Evolutionary conservation across 2,113 vertebrate species (phyloP).

Genomic region (Pelecanoides urinatrix): DNA sequence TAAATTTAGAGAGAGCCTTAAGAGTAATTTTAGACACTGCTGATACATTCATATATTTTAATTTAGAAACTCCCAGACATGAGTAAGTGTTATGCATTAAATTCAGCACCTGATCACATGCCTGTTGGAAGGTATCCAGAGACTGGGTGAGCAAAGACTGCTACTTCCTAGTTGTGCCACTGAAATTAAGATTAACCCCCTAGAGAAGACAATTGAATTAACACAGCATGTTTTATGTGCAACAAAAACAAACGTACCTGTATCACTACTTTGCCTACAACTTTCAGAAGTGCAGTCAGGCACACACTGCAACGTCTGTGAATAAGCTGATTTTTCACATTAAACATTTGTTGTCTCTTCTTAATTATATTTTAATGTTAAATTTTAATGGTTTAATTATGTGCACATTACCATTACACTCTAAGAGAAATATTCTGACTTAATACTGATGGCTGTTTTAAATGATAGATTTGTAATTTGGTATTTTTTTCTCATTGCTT

Average conservation of each 20-base stretch:
- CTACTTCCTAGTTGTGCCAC: slow-evolving; percentile 72
- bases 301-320: not conserved
- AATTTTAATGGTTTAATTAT: slow-evolving; percentile 49
- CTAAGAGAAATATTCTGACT: slow-evolving; percentile 19
- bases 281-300: slow-evolving; percentile 26
- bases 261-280: slow-evolving; percentile 39
- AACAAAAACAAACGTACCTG: slow-evolving; percentile 65
- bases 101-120: slow-evolving; percentile 68
- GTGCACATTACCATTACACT: not conserved
- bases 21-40: slow-evolving; percentile 20
- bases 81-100: slow-evolving; percentile 63
- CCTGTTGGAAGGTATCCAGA: slow-evolving; percentile 70
- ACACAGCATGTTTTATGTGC: slow-evolving; percentile 63
- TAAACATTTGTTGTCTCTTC: slow-evolving; percentile 37
- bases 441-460: slow-evolving; percentile 1
- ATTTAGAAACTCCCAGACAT: slow-evolving; percentile 60
- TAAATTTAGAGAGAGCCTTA: not conserved
- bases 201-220: slow-evolving; percentile 78
- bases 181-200: slow-evolving; percentile 75
- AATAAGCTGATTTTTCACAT: slow-evolving; percentile 33
- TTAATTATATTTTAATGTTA: slow-evolving; percentile 29
- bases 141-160: slow-evolving; percentile 58
- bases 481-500: not conserved
- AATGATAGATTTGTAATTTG: slow-evolving; percentile 30
- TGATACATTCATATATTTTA: slow-evolving; percentile 60